Evolutionary conservation across 2,888 invertebrate species (phyloP).

Genomic region (Thecocarcelia acutangulata): DNA sequence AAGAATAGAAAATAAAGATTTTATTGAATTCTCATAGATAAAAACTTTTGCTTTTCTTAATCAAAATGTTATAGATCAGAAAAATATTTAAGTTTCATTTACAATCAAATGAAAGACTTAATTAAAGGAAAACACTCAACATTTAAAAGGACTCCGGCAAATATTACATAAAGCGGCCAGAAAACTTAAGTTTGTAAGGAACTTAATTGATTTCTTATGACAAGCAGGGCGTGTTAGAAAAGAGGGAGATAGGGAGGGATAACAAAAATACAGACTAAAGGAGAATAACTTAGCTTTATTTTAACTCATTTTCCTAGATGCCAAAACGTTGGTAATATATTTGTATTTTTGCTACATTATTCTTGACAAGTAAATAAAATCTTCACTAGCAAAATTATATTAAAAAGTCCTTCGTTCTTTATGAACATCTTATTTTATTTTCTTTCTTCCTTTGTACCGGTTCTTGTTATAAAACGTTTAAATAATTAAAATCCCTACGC

Average conservation of each 20-base stretch:
- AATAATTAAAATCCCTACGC: constrained; percentile 67
- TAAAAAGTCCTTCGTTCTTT: constrained; percentile 40
- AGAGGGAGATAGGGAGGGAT: too few relatives aligned
- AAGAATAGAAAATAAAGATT: neutral
- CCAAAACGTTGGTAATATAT: neutral
- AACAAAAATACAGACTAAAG: neutral
- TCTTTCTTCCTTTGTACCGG: neutral
- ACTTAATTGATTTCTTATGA: constrained; percentile 59
- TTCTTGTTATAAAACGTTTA: constrained; percentile 60
- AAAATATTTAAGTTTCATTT: constrained; percentile 45
- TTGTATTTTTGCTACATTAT: constrained; percentile 39
- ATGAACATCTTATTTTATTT: constrained; percentile 17
- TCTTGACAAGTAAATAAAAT: constrained; percentile 56
- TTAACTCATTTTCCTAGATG: neutral
- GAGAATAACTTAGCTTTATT: constrained; percentile 11
- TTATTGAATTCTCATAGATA: too few relatives aligned
- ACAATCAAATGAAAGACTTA: constrained; percentile 54
- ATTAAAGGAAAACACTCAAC: constrained; percentile 49
- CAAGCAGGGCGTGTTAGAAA: constrained; percentile 33
- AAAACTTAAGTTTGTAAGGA: neutral
- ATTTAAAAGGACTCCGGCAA: neutral
- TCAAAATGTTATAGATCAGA: constrained; percentile 52
- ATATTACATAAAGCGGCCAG: neutral
- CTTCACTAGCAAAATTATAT: constrained; percentile 54
- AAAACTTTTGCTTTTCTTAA: constrained; percentile 24